Base-by-base conservation (phyloP, 2,113 vertebrate species). In the Anguilla japonica region DNA sequence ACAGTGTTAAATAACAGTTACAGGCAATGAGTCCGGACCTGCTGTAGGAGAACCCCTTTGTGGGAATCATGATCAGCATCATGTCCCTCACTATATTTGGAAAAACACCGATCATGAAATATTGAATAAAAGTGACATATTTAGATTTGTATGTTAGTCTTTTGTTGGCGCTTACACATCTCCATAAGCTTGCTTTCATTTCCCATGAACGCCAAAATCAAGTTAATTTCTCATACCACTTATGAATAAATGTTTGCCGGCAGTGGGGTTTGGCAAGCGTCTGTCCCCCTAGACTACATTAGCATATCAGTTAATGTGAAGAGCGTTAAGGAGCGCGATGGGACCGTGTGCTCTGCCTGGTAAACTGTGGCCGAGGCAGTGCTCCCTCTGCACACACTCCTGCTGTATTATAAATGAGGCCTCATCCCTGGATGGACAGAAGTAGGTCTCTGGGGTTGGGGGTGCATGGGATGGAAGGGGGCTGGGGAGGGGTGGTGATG, bases 351-450 rank as follows among this genome's bases (percentile, higher is more conserved):
- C 20, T 80, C 29, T 40, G 39, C 79, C 40, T 43, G 39, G 40
- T 43, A 39, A 41, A 40, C 18, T 81, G 41, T 81, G 80, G 34
- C 79, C 81, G 20, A 53, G 14, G 8, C 40, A 26, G 5, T n/a
- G 53, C 43, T 80, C 22, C 53, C 43, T 16, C 50, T 43, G 43
- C 46, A 41, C 29, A 81, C 1, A 67, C 29, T 83, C 84, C 75
- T 85, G 88, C 81, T 87, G 83, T 22, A 82, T 94, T 91, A 95
- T 92, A 91, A 94, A 95, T 92, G 92, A 91, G 89, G 85, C 85
- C 87, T 90, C 88, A 88, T 89, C 91, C 91, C 91, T 86, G 89
- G 81, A 85, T 86, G 91, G 94, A 93, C 92, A 94, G 92, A 94
- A 93, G 92, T 93, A 89, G 94, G 93, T 94, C 93, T 94, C 88